Base-by-base conservation (phyloP, 2,797 vertebrate species). In the Leucoraja ocellata region DNA sequence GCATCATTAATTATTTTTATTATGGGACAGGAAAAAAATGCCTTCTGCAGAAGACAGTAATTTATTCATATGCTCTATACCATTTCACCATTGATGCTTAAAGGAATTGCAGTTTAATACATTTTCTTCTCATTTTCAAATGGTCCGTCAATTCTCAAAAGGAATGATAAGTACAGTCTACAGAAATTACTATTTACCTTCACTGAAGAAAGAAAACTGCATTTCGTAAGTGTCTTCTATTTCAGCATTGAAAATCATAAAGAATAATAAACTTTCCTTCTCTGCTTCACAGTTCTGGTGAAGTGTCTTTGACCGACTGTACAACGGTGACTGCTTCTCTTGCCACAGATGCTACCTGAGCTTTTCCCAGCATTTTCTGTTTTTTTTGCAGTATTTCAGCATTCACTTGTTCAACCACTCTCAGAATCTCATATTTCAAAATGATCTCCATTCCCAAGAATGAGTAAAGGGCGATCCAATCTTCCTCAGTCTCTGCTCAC, bases 1-100 rank as follows among this genome's bases (percentile, higher is more conserved):
- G 95, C 95, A 94, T 96, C 96, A 96, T 97, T 96, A 96, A 96
- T 93, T 81, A 65, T 96, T 96, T 96, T 96, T 90, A 96, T 96
- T 95, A 93, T 95, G 93, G 94, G 95, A 94, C 91, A 96, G 95
- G 95, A 95, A 96, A 96, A 95, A 93, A 94, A 94, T 94, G 95
- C 94, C 94, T 94, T 94, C 95, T 94, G 94, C 95, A 94, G 94
- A 95, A 95, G 94, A 93, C 94, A 95, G 91, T 94, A 96, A 96
- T 96, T 95, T 95, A 96, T 96, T 95, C 95, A 94, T 94, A 96
- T 96, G 96, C 96, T 96, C 23, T 92, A 74, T 54, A 92, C 90
- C 90, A 76, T 92, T 92, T n/a, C 54, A 76, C 71, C 54, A 74
- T 92, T 92, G 71, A 92, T 74, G 90, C 90, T 92, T 76, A 39